Percentiles rank a stretch among this genome's conserved stretches.
Evolutionary conservation across 2,888 invertebrate species (phyloP).

Genomic region (Cheilosia variabilis): DNA sequence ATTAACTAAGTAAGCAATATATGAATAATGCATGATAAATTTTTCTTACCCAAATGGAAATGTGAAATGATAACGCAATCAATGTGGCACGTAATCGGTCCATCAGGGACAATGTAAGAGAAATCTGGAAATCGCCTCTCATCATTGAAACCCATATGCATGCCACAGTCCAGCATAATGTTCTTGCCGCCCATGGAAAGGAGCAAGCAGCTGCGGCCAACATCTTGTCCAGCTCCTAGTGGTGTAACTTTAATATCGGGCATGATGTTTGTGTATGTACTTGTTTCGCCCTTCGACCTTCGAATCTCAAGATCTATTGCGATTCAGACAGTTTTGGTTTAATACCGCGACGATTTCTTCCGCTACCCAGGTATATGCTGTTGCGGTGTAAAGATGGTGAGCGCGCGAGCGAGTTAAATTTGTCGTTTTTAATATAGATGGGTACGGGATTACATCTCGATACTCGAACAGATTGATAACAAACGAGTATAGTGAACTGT

Average conservation of each 20-base stretch:
- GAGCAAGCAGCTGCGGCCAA: constrained; percentile 98
- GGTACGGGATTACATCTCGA: constrained; percentile 30
- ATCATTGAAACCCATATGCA: constrained; percentile 99
- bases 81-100: constrained; percentile 96
- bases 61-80: constrained; percentile 99
- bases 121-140: constrained; percentile 99
- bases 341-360: background rate
- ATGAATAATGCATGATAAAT: background rate
- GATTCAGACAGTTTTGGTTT: background rate
- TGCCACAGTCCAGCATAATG: constrained; percentile 99
- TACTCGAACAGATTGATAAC: constrained; percentile 38
- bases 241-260: constrained; percentile 95
- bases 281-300: background rate
- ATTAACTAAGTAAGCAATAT: background rate
- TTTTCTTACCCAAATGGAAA: constrained; percentile 90
- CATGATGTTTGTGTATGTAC: constrained; percentile 84
- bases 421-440: constrained; percentile 18
- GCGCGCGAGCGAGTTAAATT: no score
- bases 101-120: constrained; percentile 95
- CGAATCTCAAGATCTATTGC: background rate
- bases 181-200: constrained; percentile 98
- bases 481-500: constrained; percentile 6
- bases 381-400: no score
- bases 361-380: background rate
- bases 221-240: constrained; percentile 97